phyloP scores from a whole-genome alignment of 2,888 invertebrate genomes.

The Opisthograptis luteolata region DNA sequence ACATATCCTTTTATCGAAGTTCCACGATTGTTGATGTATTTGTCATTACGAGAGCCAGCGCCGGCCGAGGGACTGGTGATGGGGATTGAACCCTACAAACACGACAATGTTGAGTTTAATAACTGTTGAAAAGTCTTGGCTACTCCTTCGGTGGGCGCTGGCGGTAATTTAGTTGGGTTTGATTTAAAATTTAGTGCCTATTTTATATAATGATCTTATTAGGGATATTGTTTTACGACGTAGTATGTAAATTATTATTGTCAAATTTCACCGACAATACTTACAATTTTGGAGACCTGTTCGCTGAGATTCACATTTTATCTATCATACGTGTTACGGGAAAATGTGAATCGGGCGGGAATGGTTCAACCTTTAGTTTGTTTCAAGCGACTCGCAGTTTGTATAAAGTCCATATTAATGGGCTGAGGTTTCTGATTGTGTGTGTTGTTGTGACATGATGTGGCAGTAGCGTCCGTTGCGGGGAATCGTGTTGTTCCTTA shows the following conservation, averaged over 20 bases:
- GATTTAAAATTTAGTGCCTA: background rate
- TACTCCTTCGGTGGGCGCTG: background rate
- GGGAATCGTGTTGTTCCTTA: conserved; percentile 2
- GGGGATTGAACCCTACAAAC: background rate
- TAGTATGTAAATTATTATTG: background rate
- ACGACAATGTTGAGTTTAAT: background rate
- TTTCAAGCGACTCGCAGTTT: no score
- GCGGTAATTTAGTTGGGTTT: background rate
- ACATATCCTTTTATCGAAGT: conserved; percentile 52
- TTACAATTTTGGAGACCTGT: no score
- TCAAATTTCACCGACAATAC: background rate
- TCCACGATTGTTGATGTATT: conserved; percentile 39
- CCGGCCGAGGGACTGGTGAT: background rate
- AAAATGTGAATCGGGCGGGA: no score
- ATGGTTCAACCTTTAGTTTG: no score
- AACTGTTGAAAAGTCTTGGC: background rate
- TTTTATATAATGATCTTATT: background rate
- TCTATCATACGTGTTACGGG: no score
- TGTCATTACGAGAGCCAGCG: background rate
- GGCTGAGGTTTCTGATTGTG: background rate
- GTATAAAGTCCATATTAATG: background rate
- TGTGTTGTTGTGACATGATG: background rate
- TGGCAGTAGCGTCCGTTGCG: background rate
- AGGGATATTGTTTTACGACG: background rate
- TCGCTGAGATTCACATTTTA: no score